Evolutionary conservation across 2,797 vertebrate genomes (phyloP), one percentile per base, ranked within the genome.

Genomic region (Micrastur ruficollis): DNA sequence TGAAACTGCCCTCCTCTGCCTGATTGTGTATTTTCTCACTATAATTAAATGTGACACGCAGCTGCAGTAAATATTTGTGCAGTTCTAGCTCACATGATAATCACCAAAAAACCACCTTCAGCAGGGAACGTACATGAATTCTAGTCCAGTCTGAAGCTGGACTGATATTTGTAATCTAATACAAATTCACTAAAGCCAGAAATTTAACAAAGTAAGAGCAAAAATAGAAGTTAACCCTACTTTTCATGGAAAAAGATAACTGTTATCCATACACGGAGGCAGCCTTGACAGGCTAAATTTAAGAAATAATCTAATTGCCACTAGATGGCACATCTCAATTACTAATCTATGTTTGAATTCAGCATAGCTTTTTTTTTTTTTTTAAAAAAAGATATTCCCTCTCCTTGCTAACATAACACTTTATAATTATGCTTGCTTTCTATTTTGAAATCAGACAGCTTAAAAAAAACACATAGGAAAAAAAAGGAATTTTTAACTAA

Each of bases 291-390:
- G 29, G 9, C 15, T 53, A 49, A 63, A 68, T 49, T 85, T 52
- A 74, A 70, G 40, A 68, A 74, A 44, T 49, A 58, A 83, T 32
- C 19, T 25, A 29, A 46, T 44, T 42, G 61, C 96, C 95, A 83
- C 96, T 95, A 97, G 97, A 71, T 93, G 97, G 97, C 95, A 66
- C n/a, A 63, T 95, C 65, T 46, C 71, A 91, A 76, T 68, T 87
- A 81, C 59, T 38, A 89, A 94, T 78, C 59, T 23, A 4, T 26
- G 50, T 13, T 27, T 46, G 46, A 81, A 76, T 59, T 23, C 9
- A 50, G 50, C 36, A 44, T 27, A 38, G 38, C 14, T 47, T 78
- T 56, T 19, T 79, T n/a, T 36, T 55, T 29, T 79, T n/a, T 36
- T 55, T 29, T 15, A 8, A 66, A 55, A 61, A 47, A 58, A 34